Evolutionary conservation across 2,888 invertebrate species (phyloP).

Genomic region (Macrosoma leucophasiata): DNA sequence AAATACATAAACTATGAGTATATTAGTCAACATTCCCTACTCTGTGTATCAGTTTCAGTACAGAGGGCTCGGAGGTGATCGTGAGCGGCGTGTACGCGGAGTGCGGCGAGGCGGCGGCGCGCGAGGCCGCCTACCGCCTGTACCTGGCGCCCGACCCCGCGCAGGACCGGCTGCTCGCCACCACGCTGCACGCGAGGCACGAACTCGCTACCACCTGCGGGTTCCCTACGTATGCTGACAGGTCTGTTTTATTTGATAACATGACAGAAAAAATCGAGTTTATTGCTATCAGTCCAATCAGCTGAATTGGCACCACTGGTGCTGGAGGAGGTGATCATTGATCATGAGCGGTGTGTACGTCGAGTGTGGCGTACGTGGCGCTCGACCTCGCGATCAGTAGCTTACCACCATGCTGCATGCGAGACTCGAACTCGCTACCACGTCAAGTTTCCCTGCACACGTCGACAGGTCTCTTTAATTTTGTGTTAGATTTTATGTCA

Average conservation of each 20-base stretch:
- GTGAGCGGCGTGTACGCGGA: slow-evolving; percentile 91
- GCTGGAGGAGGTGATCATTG: too few relatives aligned
- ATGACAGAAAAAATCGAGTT: too few relatives aligned
- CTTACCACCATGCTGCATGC: slow-evolving; percentile 83
- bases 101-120: slow-evolving; percentile 82
- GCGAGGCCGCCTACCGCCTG: slow-evolving; percentile 92
- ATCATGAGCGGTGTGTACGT: slow-evolving; percentile 88
- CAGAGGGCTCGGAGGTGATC: slow-evolving; percentile 82
- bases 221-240: slow-evolving; percentile 90
- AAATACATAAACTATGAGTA: too few relatives aligned
- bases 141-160: slow-evolving; percentile 85
- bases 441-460: slow-evolving; percentile 93
- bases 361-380: slow-evolving; percentile 85
- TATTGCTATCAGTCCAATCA: too few relatives aligned
- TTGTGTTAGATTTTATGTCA: neutral
- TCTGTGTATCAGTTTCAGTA: slow-evolving; percentile 77
- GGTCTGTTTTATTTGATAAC: too few relatives aligned
- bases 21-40: too few relatives aligned
- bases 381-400: slow-evolving; percentile 85
- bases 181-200: slow-evolving; percentile 84
- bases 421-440: slow-evolving; percentile 85
- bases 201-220: slow-evolving; percentile 91
- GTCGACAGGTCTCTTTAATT: slow-evolving; percentile 79
- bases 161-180: slow-evolving; percentile 84
- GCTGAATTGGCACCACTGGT: too few relatives aligned